phyloP scores from a whole-genome alignment of 2,888 invertebrate species.

The Idaea biselata region DNA sequence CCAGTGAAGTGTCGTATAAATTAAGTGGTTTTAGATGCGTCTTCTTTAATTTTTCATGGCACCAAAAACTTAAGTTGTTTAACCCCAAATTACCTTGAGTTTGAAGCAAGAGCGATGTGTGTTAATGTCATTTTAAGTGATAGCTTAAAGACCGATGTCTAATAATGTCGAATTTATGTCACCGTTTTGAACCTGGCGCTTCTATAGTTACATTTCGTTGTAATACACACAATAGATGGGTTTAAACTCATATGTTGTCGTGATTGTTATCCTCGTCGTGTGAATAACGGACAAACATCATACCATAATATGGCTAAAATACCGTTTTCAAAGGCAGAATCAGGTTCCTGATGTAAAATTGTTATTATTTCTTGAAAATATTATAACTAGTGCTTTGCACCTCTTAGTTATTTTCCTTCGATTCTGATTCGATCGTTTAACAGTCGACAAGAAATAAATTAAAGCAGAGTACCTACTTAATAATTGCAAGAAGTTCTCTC shows the following conservation, averaged over 20 bases:
- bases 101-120: too few relatives aligned
- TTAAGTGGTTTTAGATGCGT: too few relatives aligned
- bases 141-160: too few relatives aligned
- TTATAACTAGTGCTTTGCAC: neutral
- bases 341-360: slow-evolving; percentile 47
- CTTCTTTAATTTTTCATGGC: too few relatives aligned
- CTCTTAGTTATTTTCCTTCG: neutral
- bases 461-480: slow-evolving; percentile 5
- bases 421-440: neutral
- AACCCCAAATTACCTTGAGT: too few relatives aligned
- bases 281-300: slow-evolving; percentile 54
- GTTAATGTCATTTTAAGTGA: too few relatives aligned
- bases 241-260: slow-evolving; percentile 60
- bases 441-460: slow-evolving; percentile 19
- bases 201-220: too few relatives aligned
- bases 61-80: too few relatives aligned
- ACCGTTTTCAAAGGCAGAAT: slow-evolving; percentile 66
- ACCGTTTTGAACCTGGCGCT: too few relatives aligned
- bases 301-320: slow-evolving; percentile 50
- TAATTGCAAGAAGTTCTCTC: slow-evolving; percentile 33
- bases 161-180: too few relatives aligned
- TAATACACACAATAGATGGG: slow-evolving; percentile 20
- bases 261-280: slow-evolving; percentile 40
- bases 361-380: neutral
- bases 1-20: too few relatives aligned